Base-by-base conservation (phyloP, 1,140 invertebrate genomes). In the Grapholita molesta region DNA sequence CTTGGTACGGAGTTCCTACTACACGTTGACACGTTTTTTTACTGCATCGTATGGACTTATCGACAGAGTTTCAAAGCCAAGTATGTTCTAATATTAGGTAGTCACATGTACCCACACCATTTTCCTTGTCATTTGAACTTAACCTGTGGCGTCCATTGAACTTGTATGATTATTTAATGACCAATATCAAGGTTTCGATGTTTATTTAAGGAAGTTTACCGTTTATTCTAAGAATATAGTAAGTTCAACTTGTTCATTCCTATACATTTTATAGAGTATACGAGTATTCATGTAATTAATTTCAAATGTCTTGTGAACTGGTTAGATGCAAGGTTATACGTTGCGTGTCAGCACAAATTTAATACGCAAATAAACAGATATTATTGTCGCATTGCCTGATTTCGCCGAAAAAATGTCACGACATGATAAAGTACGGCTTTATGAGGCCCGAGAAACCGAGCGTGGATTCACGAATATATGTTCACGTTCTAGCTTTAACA, bases 271-370 rank as follows among this genome's bases (percentile, higher is more conserved):
- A 30, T 30, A 30, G 28, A 7, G 28, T n/a, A 35, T 1, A n/a
- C n/a, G n/a, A n/a, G 8, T 9, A 61, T 4, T 11, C 8, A 61
- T 28, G 23, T 28, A 61, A 61, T 61, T 30, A 28, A 61, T 61
- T 61, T 15, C 24, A 28, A 28, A 25, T 24, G 53, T 57, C 23
- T 21, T n/a, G n/a, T 21, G 1, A 52, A 15, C 15, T 18, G 5
- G 9, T 32, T 61, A 25, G 42, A 61, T 57, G 64, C 81, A 83
- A 84, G 82, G 82, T 69, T 77, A 64, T 6, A 0, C 53, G 33
- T 85, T 70, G 83, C 83, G 80, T 83, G 83, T 68, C 66, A 68
- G 74, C 70, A 70, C 73, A 68, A 79, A 81, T 75, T 69, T 70
- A 66, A 64, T 65, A 53, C 35, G 64, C 64, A 57, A 72, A 72